Conservation (phyloP, 2,113 vertebrate species). For the Cettia cetti region DNA sequence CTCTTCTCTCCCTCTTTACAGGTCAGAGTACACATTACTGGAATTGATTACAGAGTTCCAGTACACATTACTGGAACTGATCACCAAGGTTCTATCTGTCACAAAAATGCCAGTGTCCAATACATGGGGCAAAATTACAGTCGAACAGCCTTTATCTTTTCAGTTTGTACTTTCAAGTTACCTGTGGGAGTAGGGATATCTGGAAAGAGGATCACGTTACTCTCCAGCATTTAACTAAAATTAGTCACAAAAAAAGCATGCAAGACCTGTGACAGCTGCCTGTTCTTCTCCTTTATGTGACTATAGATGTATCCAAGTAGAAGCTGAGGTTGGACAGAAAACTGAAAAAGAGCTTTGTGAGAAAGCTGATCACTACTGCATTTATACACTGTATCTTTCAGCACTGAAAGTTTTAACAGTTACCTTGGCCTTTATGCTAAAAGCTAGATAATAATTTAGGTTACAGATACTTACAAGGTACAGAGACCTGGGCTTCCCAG, state of each 20-base stretch:
- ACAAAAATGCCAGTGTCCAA: background rate
- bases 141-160: background rate
- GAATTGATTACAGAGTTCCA: background rate
- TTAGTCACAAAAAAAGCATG: background rate
- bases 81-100: background rate
- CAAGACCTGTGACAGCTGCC: background rate
- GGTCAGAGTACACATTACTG: background rate
- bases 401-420: background rate
- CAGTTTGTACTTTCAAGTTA: background rate
- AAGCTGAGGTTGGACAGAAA: background rate
- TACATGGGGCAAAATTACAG: background rate
- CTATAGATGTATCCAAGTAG: background rate
- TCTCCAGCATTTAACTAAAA: background rate
- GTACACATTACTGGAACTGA: background rate
- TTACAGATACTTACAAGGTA: background rate
- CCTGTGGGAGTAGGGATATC: background rate
- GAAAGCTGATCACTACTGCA: background rate
- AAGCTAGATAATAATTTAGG: background rate
- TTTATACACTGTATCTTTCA: background rate
- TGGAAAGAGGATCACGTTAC: background rate
- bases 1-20: constrained; percentile 19
- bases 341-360: background rate
- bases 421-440: background rate
- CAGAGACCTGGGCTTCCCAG: background rate
- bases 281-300: background rate